These are phyloP conservation scores for Himalopsyche japonica DNA, from an alignment of 2,888 invertebrate genomes.

Conservation along the genomic window DNA sequence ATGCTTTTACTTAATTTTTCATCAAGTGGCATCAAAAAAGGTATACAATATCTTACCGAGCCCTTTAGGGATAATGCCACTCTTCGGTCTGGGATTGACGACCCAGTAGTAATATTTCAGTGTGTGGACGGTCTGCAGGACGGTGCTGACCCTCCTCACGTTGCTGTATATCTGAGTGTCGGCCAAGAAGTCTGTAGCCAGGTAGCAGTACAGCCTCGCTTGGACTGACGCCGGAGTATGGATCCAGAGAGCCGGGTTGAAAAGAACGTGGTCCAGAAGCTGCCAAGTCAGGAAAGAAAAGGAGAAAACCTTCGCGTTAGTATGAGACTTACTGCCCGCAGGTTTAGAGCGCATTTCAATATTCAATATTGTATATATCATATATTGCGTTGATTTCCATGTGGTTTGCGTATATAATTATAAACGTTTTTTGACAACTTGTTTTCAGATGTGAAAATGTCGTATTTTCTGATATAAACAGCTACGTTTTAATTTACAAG, in stretches of 20 bases:
- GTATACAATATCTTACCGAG: conserved; percentile 68
- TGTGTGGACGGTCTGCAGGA: conserved; percentile 97
- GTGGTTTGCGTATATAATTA: neutral
- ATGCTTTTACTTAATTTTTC: too few relatives aligned
- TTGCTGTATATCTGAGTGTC: conserved; percentile 98
- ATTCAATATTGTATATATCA: neutral
- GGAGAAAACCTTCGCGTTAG: conserved; percentile 84
- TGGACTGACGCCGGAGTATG: conserved; percentile 96
- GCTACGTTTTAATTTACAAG: too few relatives aligned
- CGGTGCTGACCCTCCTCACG: conserved; percentile 94
- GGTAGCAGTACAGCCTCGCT: conserved; percentile 92
- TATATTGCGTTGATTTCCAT: neutral
- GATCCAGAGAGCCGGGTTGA: conserved; percentile 99
- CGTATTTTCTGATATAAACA: too few relatives aligned
- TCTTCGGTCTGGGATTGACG: conserved; percentile 91
- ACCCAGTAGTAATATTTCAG: conserved; percentile 99
- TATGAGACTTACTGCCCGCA: conserved; percentile 58
- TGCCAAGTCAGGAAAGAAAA: conserved; percentile 91
- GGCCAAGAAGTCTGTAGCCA: conserved; percentile 98
- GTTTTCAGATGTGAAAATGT: too few relatives aligned
- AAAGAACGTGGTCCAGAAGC: conserved; percentile 97
- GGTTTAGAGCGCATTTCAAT: conserved; percentile 51
- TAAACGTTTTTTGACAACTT: too few relatives aligned
- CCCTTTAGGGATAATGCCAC: conserved; percentile 94
- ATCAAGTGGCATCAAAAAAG: too few relatives aligned